Evolutionary conservation across 2,888 invertebrate genomes (phyloP).

Genomic region (Diachrysia chrysitis): DNA sequence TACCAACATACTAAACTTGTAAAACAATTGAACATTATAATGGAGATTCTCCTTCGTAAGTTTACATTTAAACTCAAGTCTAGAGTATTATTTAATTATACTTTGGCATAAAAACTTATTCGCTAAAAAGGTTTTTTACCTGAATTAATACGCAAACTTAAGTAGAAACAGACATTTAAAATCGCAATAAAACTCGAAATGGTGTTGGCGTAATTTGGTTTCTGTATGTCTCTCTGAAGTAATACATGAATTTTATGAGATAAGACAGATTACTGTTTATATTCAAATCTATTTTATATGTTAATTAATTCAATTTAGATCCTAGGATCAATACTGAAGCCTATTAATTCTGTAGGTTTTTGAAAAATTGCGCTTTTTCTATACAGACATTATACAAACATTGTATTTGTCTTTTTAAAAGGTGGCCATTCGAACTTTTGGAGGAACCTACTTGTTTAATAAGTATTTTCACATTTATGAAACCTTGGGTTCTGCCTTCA

Average conservation of each 20-base stretch:
- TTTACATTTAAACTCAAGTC: conserved; percentile 6
- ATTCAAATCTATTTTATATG: not conserved
- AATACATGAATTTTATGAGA: not conserved
- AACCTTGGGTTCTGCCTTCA: too few species aligned
- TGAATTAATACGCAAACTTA: not conserved
- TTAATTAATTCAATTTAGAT: not conserved
- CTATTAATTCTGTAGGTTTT: too few species aligned
- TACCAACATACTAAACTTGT: conserved; percentile 6
- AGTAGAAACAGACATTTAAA: not conserved
- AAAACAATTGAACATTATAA: conserved; percentile 5
- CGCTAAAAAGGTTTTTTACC: not conserved
- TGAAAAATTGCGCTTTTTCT: too few species aligned
- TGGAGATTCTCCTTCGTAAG: conserved; percentile 1
- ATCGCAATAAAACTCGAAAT: not conserved
- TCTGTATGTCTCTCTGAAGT: not conserved
- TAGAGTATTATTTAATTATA: conserved; percentile 10
- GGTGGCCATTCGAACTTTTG: too few species aligned
- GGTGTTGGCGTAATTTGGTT: not conserved
- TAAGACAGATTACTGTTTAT: not conserved
- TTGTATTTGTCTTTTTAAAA: too few species aligned
- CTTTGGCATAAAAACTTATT: conserved; percentile 8
- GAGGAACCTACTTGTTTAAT: too few species aligned
- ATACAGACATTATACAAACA: too few species aligned
- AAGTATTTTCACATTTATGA: too few species aligned
- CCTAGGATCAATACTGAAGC: not conserved